These are phyloP conservation scores for Cossypha caffra DNA, from an alignment of 2,797 vertebrate species.

Conservation along the genomic window DNA sequence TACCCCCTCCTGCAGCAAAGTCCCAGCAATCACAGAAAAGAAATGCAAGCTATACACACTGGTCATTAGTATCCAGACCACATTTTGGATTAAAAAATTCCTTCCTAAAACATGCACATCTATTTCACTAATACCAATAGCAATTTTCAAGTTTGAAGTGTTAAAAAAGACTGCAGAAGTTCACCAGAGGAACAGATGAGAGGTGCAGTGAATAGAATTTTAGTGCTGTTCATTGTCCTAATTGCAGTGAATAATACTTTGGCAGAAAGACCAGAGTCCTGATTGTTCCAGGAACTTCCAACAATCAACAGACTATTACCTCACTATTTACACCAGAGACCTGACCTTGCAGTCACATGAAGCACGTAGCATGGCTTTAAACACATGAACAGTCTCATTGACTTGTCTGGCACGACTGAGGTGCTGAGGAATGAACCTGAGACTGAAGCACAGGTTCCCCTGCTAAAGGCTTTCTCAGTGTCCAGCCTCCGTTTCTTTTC, in stretches of 20 bases:
- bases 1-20: background rate
- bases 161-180: background rate
- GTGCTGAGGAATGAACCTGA: background rate
- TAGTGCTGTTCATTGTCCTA: background rate
- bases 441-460: background rate
- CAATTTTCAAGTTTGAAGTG: background rate
- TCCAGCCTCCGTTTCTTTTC: background rate
- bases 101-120: background rate
- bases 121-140: background rate
- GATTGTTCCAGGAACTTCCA: slow-evolving; percentile 36
- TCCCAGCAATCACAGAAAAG: background rate
- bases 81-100: background rate
- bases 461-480: background rate
- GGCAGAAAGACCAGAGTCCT: background rate
- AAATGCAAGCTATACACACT: background rate
- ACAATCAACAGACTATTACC: slow-evolving; percentile 31
- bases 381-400: background rate
- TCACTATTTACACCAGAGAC: slow-evolving; percentile 25
- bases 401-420: background rate
- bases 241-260: slow-evolving; percentile 40
- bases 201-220: background rate
- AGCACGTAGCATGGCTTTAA: background rate
- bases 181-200: background rate
- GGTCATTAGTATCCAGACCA: background rate
- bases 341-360: background rate